phyloP scores from a whole-genome alignment of 2,797 vertebrate species.

The Crocodylus rhombifer region DNA sequence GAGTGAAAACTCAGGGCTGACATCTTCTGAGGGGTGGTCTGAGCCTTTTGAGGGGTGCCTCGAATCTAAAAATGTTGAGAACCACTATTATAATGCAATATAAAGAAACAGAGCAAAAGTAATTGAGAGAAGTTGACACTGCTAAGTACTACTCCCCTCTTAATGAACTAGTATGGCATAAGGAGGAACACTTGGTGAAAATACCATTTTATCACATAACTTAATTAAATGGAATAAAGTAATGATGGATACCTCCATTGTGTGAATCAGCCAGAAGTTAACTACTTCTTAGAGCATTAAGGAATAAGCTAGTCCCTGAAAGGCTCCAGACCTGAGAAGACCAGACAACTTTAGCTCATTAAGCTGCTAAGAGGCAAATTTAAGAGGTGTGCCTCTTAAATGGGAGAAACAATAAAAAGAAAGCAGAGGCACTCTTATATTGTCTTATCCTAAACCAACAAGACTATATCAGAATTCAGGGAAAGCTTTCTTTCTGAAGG shows the following conservation, averaged over 20 bases:
- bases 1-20: too few relatives aligned
- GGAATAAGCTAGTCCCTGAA: background rate
- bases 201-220: background rate
- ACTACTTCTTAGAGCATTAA: background rate
- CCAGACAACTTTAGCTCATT: background rate
- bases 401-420: background rate
- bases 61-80: too few relatives aligned
- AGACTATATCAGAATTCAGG: background rate
- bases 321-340: background rate
- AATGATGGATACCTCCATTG: background rate
- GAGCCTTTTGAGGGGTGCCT: too few relatives aligned
- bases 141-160: background rate
- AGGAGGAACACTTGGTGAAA: background rate
- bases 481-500: background rate
- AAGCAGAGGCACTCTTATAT: background rate
- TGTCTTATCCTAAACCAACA: background rate
- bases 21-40: too few relatives aligned
- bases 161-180: background rate
- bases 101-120: background rate
- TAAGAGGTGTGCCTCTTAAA: background rate
- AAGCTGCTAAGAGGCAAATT: background rate
- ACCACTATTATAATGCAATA: background rate
- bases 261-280: background rate
- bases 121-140: background rate
- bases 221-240: background rate